Evolutionary conservation across 2,888 invertebrate species (phyloP).

Genomic region (Drosophila incognita): DNA sequence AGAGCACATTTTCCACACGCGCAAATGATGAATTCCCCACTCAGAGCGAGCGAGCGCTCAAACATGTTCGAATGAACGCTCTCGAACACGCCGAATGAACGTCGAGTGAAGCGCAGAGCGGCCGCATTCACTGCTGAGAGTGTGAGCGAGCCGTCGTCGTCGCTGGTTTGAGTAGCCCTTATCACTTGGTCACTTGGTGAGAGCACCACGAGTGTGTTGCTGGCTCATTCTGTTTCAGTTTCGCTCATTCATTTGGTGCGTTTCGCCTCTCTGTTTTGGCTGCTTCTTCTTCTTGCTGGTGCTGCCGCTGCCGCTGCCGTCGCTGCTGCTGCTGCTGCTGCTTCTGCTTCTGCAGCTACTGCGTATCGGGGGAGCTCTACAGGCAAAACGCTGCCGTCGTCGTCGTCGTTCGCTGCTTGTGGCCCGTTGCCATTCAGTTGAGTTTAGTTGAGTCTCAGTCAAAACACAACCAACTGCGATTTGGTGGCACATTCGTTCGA

Average conservation of each 20-base stretch:
- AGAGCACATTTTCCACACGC: slow-evolving; percentile 63
- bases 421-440: slow-evolving; percentile 67
- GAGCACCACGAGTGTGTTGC: slow-evolving; percentile 23
- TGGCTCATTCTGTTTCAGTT: slow-evolving; percentile 63
- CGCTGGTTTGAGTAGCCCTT: slow-evolving; percentile 59
- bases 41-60: slow-evolving; percentile 33
- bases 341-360: slow-evolving; percentile 18
- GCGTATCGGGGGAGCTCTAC: slow-evolving; percentile 63
- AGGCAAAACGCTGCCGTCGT: slow-evolving; percentile 49
- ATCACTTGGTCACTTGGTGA: slow-evolving; percentile 40
- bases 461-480: slow-evolving; percentile 85
- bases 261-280: slow-evolving; percentile 70
- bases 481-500: slow-evolving; percentile 85
- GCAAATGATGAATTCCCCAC: slow-evolving; percentile 64
- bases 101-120: slow-evolving; percentile 8
- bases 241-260: slow-evolving; percentile 60
- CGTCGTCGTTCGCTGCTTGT: slow-evolving; percentile 49
- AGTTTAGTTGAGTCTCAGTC: slow-evolving; percentile 80
- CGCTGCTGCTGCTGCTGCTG: slow-evolving; percentile 21
- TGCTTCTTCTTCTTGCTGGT: slow-evolving; percentile 53
- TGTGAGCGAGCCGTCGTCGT: slow-evolving; percentile 17
- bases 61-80: slow-evolving; percentile 64
- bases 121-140: slow-evolving; percentile 18
- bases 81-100: slow-evolving; percentile 51
- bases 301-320: slow-evolving; percentile 8